phyloP scores from a whole-genome alignment of 2,888 invertebrate species.

The Morpho achilles region DNA sequence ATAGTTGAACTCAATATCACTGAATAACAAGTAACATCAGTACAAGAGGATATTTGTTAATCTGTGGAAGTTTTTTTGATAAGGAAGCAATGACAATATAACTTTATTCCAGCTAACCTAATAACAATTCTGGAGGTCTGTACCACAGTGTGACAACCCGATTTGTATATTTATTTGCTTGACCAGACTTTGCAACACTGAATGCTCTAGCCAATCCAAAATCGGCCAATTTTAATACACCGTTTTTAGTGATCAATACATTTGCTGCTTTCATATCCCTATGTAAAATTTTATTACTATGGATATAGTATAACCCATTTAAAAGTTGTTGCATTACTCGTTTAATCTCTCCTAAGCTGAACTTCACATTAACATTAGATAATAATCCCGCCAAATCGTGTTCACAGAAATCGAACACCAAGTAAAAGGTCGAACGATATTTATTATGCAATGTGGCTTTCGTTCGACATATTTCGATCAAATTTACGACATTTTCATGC shows the following conservation, averaged over 20 bases:
- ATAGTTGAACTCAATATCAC: no score
- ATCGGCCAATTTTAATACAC: slow-evolving; percentile 96
- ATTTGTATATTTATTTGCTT: slow-evolving; percentile 94
- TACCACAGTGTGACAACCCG: slow-evolving; percentile 99
- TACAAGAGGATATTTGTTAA: no score
- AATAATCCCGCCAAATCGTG: slow-evolving; percentile 98
- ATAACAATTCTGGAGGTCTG: slow-evolving; percentile 78
- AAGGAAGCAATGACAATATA: no score
- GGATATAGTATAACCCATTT: slow-evolving; percentile 96
- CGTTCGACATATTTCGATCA: slow-evolving; percentile 97
- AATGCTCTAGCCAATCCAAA: slow-evolving; percentile 98
- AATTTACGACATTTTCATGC: slow-evolving; percentile 97
- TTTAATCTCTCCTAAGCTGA: slow-evolving; percentile 97
- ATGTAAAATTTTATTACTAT: slow-evolving; percentile 96
- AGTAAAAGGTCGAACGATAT: slow-evolving; percentile 92
- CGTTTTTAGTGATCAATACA: slow-evolving; percentile 97
- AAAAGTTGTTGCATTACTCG: slow-evolving; percentile 85
- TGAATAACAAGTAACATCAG: no score
- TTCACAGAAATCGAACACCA: slow-evolving; percentile 99
- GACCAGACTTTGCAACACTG: slow-evolving; percentile 91
- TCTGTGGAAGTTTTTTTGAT: no score
- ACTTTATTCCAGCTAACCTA: slow-evolving; percentile 44
- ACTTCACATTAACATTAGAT: slow-evolving; percentile 97
- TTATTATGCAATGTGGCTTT: slow-evolving; percentile 89
- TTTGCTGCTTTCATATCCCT: slow-evolving; percentile 99